Conservation (phyloP, 35 echinoderm and acorn worm species). For the Apostichopus japonicus region DNA sequence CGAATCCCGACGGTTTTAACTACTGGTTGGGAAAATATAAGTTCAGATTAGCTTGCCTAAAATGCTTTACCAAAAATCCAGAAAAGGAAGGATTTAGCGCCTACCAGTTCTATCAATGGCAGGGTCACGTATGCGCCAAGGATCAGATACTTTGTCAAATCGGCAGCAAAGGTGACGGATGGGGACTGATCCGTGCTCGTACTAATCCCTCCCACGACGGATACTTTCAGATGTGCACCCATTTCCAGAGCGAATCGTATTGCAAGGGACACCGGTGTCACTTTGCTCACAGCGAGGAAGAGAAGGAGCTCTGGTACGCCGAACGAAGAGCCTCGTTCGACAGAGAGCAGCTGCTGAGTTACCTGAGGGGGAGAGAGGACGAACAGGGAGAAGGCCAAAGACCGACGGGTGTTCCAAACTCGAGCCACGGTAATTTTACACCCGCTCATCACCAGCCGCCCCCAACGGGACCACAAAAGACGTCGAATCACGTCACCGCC, state of each 20-base stretch:
- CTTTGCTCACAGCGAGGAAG: constrained; percentile 30
- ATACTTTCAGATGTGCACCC: constrained; percentile 22
- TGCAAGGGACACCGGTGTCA: background rate
- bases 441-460: background rate
- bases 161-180: background rate
- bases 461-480: background rate
- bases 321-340: background rate
- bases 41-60: background rate
- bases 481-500: background rate
- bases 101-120: background rate
- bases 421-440: background rate
- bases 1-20: background rate
- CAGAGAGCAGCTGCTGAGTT: background rate
- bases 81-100: background rate
- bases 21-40: background rate
- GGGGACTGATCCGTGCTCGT: constrained; percentile 3
- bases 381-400: background rate
- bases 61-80: constrained; percentile 8
- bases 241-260: background rate
- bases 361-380: background rate
- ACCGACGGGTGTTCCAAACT: background rate
- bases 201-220: constrained; percentile 55
- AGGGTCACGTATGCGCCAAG: background rate
- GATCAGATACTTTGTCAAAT: constrained; percentile 6
- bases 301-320: background rate